These are phyloP conservation scores for Buathra laborator DNA, from an alignment of 2,888 invertebrate genomes.

Conservation along the genomic window DNA sequence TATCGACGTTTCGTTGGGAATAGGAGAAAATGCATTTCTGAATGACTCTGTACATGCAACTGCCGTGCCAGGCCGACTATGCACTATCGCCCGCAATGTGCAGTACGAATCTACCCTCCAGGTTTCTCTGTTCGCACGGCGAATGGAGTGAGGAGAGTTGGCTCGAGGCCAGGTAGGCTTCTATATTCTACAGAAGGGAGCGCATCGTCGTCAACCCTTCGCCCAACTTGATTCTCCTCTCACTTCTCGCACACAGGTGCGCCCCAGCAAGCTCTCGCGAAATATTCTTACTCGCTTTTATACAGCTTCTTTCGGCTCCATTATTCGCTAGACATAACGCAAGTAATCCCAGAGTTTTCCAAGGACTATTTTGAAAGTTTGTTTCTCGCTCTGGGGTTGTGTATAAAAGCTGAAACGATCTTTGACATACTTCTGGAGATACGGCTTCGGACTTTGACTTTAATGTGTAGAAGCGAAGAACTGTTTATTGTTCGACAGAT, in stretches of 20 bases:
- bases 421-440: conserved; percentile 19
- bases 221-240: conserved; percentile 10
- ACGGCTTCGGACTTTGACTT: not conserved
- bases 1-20: conserved; percentile 34
- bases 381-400: conserved; percentile 2
- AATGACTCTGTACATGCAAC: conserved; percentile 58
- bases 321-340: conserved; percentile 52
- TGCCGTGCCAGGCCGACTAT: conserved; percentile 71
- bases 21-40: conserved; percentile 33
- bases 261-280: conserved; percentile 34
- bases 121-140: conserved; percentile 65
- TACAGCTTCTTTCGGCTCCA: conserved; percentile 24
- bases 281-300: conserved; percentile 47
- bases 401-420: conserved; percentile 27
- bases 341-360: conserved; percentile 49
- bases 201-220: conserved; percentile 62
- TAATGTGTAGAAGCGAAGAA: not conserved
- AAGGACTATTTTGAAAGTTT: conserved; percentile 25
- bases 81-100: conserved; percentile 73
- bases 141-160: conserved; percentile 74
- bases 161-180: conserved; percentile 82
- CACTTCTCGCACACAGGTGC: conserved; percentile 42
- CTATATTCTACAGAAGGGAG: conserved; percentile 69
- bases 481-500: not conserved
- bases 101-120: conserved; percentile 69